These are phyloP conservation scores for Melanocharis versteri DNA, from an alignment of 2,113 vertebrate genomes.

Conservation along the genomic window DNA sequence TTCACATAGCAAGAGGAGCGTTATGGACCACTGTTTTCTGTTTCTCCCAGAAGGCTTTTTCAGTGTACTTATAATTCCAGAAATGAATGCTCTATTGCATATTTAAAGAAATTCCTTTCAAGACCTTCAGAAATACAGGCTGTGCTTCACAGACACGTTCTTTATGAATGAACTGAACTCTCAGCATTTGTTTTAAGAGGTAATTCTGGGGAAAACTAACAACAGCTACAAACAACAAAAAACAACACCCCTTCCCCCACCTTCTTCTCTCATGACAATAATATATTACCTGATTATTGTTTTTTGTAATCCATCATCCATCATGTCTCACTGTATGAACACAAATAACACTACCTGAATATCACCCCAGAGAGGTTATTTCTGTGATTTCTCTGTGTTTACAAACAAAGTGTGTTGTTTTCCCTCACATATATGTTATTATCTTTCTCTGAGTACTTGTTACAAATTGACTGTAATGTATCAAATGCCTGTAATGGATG, in stretches of 20 bases:
- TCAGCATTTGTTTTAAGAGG: background rate
- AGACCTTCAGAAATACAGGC: background rate
- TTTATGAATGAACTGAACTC: background rate
- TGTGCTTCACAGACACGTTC: background rate
- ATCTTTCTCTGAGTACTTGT: background rate
- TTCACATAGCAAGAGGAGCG: background rate
- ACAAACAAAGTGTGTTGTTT: background rate
- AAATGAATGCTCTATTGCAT: background rate
- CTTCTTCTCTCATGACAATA: background rate
- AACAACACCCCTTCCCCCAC: background rate
- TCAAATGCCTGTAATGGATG: background rate
- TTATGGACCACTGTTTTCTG: constrained; percentile 4
- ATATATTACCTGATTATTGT: background rate
- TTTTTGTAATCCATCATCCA: background rate
- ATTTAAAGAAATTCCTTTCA: background rate
- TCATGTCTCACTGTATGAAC: background rate
- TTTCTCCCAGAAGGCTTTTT: constrained; percentile 13
- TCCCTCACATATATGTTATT: background rate
- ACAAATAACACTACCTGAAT: background rate
- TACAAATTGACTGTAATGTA: background rate
- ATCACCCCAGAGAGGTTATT: background rate
- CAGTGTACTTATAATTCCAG: background rate
- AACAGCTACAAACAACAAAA: background rate
- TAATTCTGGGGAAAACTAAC: background rate
- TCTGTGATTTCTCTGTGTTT: background rate